Conservation (phyloP, 1,140 invertebrate species). For the Onthophagus taurus region DNA sequence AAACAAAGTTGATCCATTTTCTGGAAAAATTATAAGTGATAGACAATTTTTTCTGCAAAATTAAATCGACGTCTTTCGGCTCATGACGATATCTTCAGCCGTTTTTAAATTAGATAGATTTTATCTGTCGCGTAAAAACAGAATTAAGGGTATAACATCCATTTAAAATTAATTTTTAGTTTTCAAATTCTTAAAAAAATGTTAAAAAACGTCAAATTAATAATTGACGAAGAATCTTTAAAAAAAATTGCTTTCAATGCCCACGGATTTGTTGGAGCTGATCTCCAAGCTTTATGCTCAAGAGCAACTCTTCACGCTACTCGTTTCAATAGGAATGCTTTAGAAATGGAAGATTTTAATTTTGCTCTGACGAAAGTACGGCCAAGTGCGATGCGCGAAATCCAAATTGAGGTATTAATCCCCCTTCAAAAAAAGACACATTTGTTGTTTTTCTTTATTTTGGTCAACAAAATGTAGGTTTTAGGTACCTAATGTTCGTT, state of each 20-base stretch:
- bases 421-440: background rate
- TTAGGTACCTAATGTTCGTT: conserved; percentile 66
- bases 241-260: conserved; percentile 55
- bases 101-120: too few relatives aligned
- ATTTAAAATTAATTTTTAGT: conserved; percentile 8
- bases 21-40: too few relatives aligned
- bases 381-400: conserved; percentile 85
- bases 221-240: conserved; percentile 48
- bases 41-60: too few relatives aligned
- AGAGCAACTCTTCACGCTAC: conserved; percentile 55
- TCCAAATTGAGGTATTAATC: conserved; percentile 61
- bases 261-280: conserved; percentile 84
- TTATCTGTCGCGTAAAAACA: too few relatives aligned
- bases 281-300: conserved; percentile 66
- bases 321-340: conserved; percentile 28
- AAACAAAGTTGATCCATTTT: too few relatives aligned
- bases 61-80: too few relatives aligned
- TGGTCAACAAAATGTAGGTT: conserved; percentile 31
- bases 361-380: conserved; percentile 59
- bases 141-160: too few relatives aligned
- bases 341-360: conserved; percentile 45
- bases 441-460: background rate
- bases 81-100: too few relatives aligned
- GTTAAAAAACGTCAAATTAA: conserved; percentile 45
- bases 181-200: conserved; percentile 56